phyloP scores from a whole-genome alignment of 1,140 invertebrate species.

The Thaumetopoea pityocampa region DNA sequence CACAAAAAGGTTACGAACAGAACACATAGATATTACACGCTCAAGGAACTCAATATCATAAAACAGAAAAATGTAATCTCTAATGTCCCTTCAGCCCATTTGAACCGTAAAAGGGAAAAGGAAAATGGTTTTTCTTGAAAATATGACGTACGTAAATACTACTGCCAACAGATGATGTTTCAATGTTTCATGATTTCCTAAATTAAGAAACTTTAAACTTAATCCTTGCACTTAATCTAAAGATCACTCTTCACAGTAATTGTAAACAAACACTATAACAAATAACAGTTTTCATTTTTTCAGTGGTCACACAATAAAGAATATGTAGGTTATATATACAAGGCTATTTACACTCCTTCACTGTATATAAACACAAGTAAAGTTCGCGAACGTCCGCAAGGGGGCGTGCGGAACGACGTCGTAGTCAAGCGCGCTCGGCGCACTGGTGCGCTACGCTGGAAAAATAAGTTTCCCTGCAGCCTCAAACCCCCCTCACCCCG shows the following conservation, averaged over 20 bases:
- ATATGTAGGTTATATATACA: slow-evolving; percentile 3
- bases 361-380: slow-evolving; percentile 16
- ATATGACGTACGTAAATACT: slow-evolving; percentile 57
- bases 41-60: slow-evolving; percentile 31
- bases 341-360: slow-evolving; percentile 9
- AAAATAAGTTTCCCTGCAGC: slow-evolving; percentile 50
- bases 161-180: slow-evolving; percentile 42
- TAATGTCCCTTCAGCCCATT: slow-evolving; percentile 36
- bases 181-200: slow-evolving; percentile 27
- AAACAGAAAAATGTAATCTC: slow-evolving; percentile 39
- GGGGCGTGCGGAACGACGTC: slow-evolving; percentile 24
- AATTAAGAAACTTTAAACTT: slow-evolving; percentile 9
- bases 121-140: slow-evolving; percentile 43
- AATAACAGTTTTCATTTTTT: slow-evolving; percentile 2
- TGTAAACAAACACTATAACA: neutral
- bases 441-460: slow-evolving; percentile 51
- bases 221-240: slow-evolving; percentile 12
- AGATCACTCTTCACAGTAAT: slow-evolving; percentile 7
- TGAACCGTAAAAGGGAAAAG: slow-evolving; percentile 42
- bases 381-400: slow-evolving; percentile 14
- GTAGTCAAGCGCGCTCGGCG: slow-evolving; percentile 48
- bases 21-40: slow-evolving; percentile 4
- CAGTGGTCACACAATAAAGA: slow-evolving; percentile 2
- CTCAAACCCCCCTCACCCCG: slow-evolving; percentile 47
- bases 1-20: slow-evolving; percentile 7